These are phyloP conservation scores for Zygogramma bicolorata DNA, from an alignment of 2,888 invertebrate genomes.

Conservation along the genomic window DNA sequence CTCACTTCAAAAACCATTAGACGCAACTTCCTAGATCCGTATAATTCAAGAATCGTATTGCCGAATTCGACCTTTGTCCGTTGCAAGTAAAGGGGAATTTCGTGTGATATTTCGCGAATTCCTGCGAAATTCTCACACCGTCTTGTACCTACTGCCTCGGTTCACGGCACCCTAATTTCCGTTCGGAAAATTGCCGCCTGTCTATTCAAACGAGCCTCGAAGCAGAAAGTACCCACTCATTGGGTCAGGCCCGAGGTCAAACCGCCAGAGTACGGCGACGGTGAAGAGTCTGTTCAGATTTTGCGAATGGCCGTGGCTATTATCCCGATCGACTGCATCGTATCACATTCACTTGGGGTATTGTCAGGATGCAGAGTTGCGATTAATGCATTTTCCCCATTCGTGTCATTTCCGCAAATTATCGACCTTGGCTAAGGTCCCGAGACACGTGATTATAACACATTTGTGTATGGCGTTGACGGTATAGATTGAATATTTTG, in stretches of 20 bases:
- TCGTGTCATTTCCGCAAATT: not conserved
- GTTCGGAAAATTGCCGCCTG: constrained; percentile 2
- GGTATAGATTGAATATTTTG: no score
- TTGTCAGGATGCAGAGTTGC: not conserved
- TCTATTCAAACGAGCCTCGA: not conserved
- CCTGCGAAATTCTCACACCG: not conserved
- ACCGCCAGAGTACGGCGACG: not conserved
- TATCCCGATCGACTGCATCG: not conserved
- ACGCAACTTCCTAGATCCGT: not conserved
- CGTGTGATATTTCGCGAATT: not conserved
- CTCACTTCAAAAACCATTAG: no score
- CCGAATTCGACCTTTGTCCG: not conserved
- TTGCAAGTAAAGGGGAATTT: not conserved
- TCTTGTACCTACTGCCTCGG: not conserved
- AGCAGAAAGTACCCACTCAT: not conserved
- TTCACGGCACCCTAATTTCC: not conserved
- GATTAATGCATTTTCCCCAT: no score
- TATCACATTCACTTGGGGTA: not conserved
- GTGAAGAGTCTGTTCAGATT: not conserved
- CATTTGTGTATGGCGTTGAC: no score
- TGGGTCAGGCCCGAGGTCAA: not conserved
- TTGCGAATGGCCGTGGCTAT: not conserved
- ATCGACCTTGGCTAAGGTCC: no score
- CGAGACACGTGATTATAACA: no score
- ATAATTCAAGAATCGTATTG: not conserved